phyloP scores from a whole-genome alignment of 1,140 invertebrate genomes.

The Drosophila grimshawi region DNA sequence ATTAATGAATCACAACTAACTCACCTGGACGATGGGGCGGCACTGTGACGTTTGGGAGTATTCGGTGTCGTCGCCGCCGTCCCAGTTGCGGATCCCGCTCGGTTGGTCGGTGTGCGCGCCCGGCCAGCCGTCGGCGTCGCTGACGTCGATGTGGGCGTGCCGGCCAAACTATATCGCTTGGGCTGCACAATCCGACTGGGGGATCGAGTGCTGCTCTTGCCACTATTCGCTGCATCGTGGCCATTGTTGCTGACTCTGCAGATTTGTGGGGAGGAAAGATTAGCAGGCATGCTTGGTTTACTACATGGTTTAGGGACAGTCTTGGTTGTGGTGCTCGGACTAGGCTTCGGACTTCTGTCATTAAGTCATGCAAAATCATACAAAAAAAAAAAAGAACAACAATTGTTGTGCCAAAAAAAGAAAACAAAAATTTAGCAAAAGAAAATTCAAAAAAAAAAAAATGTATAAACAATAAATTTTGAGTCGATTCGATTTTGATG shows the following conservation, averaged over 20 bases:
- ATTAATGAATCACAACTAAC: constrained; percentile 3
- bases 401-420: constrained; percentile 44
- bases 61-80: constrained; percentile 74
- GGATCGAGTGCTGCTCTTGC: constrained; percentile 69
- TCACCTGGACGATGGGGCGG: constrained; percentile 74
- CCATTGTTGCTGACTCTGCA: constrained; percentile 62
- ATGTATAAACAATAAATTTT: too few species aligned
- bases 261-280: constrained; percentile 71
- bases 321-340: constrained; percentile 47
- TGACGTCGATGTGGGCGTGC: constrained; percentile 39
- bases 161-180: constrained; percentile 78
- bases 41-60: constrained; percentile 72
- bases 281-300: constrained; percentile 50
- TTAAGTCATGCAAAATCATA: constrained; percentile 64
- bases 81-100: constrained; percentile 42
- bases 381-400: constrained; percentile 42
- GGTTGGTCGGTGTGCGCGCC: constrained; percentile 74
- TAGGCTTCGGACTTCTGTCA: constrained; percentile 63
- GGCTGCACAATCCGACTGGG: constrained; percentile 82
- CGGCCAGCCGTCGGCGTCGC: constrained; percentile 41
- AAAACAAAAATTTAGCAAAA: constrained; percentile 44
- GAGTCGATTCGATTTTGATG: background rate
- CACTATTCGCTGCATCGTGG: constrained; percentile 55
- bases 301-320: constrained; percentile 58
- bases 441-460: constrained; percentile 48